phyloP scores from a whole-genome alignment of 2,113 vertebrate genomes.

The Apteryx mantelli region DNA sequence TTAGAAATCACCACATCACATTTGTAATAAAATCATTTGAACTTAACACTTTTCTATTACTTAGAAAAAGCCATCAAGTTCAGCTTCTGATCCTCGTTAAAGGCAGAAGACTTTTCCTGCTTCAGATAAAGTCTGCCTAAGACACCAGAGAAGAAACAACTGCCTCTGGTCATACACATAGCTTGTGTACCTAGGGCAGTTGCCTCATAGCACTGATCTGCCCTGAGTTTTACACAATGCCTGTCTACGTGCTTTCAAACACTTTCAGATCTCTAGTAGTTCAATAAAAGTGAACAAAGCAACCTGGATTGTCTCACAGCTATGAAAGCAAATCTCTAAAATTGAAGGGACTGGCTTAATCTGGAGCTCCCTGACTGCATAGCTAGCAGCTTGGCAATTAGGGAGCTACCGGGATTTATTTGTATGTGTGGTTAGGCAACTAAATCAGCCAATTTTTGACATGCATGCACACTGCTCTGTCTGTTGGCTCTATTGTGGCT shows the following conservation, averaged over 20 bases:
- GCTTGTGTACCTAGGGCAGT: neutral
- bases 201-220: neutral
- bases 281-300: constrained; percentile 19
- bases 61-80: neutral
- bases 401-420: neutral
- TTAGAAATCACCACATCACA: neutral
- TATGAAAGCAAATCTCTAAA: constrained; percentile 42
- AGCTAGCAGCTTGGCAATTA: constrained; percentile 49
- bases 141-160: neutral
- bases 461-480: constrained; percentile 58
- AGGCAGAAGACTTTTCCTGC: neutral
- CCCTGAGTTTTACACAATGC: neutral
- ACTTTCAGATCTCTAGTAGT: neutral
- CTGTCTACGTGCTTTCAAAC: neutral
- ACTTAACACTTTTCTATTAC: neutral
- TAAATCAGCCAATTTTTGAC: constrained; percentile 68
- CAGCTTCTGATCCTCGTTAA: neutral
- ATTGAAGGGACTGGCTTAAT: constrained; percentile 31
- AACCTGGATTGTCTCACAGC: neutral
- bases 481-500: constrained; percentile 32
- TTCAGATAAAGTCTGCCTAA: neutral
- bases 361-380: constrained; percentile 33
- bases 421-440: constrained; percentile 17
- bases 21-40: neutral
- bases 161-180: neutral